phyloP scores from a whole-genome alignment of 2,888 invertebrate species.

The Disparrhopalites patrizii region DNA sequence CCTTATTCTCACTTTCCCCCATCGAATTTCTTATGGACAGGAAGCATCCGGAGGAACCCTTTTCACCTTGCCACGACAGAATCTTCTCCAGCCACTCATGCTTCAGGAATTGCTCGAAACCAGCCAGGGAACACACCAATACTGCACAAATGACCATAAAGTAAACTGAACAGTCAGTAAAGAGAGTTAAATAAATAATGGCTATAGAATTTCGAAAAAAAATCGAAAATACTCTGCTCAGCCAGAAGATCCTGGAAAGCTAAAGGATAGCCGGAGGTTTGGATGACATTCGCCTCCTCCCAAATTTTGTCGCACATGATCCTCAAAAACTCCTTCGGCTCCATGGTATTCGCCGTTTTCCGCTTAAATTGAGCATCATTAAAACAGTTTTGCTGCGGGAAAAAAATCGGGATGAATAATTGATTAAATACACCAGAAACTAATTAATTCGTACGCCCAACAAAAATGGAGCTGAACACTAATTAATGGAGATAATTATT shows the following conservation, averaged over 20 bases:
- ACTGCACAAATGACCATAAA: conserved; percentile 51
- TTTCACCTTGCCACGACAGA: conserved; percentile 51
- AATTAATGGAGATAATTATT: too few relatives aligned
- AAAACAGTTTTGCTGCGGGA: conserved; percentile 14
- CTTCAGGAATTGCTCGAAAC: conserved; percentile 53
- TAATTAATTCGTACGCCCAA: too few relatives aligned
- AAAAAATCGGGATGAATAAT: too few relatives aligned
- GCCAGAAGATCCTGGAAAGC: conserved; percentile 37
- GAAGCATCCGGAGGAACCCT: conserved; percentile 5
- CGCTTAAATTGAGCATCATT: not conserved
- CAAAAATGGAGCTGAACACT: too few relatives aligned
- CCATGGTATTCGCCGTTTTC: not conserved
- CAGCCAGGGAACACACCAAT: conserved; percentile 55
- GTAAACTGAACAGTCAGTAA: too few relatives aligned
- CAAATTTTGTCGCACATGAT: conserved; percentile 38
- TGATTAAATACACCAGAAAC: too few relatives aligned
- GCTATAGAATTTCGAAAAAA: not conserved
- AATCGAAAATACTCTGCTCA: conserved; percentile 36
- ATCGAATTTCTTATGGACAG: not conserved
- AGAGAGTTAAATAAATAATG: too few relatives aligned
- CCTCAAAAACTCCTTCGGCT: conserved; percentile 22
- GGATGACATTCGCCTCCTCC: conserved; percentile 39
- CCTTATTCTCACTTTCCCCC: not conserved
- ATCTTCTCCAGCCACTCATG: conserved; percentile 51
- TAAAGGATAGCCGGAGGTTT: conserved; percentile 33